Percentiles rank a stretch among this genome's conserved stretches.
phyloP scores from a whole-genome alignment of 2,113 vertebrate genomes.

The Paramormyrops kingsleyae region DNA sequence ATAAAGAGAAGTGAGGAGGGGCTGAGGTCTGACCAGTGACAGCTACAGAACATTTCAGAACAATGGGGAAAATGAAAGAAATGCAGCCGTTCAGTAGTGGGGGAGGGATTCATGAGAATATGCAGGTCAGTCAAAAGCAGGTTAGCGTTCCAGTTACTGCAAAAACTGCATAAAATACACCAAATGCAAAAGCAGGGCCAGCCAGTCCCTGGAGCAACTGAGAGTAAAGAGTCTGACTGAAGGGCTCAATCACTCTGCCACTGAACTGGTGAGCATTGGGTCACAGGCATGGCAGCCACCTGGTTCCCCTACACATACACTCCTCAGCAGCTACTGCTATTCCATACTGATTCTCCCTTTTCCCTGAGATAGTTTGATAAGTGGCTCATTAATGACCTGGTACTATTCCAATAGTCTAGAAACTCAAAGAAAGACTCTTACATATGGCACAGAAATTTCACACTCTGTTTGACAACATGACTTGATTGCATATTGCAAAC shows the following conservation, averaged over 20 bases:
- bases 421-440: background rate
- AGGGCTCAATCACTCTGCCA: background rate
- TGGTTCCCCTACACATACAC: background rate
- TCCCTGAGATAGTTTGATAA: background rate
- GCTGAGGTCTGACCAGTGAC: background rate
- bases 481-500: background rate
- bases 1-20: background rate
- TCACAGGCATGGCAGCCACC: background rate
- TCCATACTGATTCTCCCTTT: background rate
- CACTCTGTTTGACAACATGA: background rate
- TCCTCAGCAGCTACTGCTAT: background rate
- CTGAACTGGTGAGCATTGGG: background rate
- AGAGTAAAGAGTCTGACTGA: background rate
- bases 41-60: background rate
- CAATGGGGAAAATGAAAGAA: background rate
- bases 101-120: background rate
- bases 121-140: background rate
- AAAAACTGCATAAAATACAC: background rate
- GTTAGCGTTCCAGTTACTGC: background rate
- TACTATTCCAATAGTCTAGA: background rate
- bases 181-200: background rate
- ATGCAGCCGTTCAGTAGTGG: background rate
- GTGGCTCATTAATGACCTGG: background rate
- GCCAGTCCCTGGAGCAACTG: background rate
- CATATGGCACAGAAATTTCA: background rate